Evolutionary conservation across 2,888 invertebrate species (phyloP).

Genomic region (Watsonalla cultraria): DNA sequence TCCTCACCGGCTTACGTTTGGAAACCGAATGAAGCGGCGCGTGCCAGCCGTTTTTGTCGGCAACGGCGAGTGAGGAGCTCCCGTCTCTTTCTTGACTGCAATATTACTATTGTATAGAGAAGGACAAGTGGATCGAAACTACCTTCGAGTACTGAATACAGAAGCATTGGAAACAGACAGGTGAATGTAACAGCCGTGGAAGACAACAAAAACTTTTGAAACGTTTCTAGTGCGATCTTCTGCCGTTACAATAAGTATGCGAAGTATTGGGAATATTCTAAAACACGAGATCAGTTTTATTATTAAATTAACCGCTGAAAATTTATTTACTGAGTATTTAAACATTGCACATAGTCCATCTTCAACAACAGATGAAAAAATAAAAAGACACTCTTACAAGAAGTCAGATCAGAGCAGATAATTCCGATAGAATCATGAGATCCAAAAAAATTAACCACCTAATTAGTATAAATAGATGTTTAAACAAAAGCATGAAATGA

Average conservation of each 20-base stretch:
- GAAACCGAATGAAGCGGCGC: constrained; percentile 73
- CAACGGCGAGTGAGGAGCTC: constrained; percentile 38
- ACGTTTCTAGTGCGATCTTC: constrained; percentile 60
- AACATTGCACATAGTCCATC: constrained; percentile 29
- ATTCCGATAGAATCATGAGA: no score
- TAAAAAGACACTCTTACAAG: neutral
- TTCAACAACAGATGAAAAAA: constrained; percentile 8
- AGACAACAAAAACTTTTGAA: constrained; percentile 66
- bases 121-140: constrained; percentile 44
- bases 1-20: constrained; percentile 52
- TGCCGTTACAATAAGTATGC: constrained; percentile 39
- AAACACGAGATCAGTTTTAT: constrained; percentile 6
- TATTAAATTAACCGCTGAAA: no score
- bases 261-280: constrained; percentile 17
- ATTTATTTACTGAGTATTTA: neutral
- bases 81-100: constrained; percentile 58
- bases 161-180: constrained; percentile 53
- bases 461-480: neutral
- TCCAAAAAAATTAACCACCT: neutral
- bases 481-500: no score
- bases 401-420: neutral
- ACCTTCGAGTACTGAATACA: constrained; percentile 41
- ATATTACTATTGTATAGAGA: constrained; percentile 44
- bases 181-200: constrained; percentile 65
- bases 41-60: constrained; percentile 65